phyloP scores from a whole-genome alignment of 2,888 invertebrate species.

The Hirudinaria manillensis region DNA sequence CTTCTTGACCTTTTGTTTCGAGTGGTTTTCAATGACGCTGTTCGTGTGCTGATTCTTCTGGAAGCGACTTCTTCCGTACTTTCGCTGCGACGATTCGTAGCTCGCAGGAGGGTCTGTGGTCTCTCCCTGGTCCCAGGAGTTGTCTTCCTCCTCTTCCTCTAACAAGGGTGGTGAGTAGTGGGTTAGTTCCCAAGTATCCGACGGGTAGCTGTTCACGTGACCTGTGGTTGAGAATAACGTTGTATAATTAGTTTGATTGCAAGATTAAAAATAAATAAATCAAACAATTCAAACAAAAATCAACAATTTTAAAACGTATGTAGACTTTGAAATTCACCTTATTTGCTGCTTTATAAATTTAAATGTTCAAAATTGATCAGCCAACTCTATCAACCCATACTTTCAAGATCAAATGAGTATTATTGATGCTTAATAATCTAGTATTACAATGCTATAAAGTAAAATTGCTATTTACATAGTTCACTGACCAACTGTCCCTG shows the following conservation, averaged over 20 bases:
- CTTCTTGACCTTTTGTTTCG: constrained; percentile 16
- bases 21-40: neutral
- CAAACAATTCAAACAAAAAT: neutral
- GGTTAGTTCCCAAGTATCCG: neutral
- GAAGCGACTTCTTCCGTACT: neutral
- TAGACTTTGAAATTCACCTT: neutral
- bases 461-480: neutral
- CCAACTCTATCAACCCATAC: neutral
- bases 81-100: neutral
- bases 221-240: neutral
- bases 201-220: constrained; percentile 1
- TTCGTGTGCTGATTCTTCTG: constrained; percentile 11
- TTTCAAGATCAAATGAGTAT: no score
- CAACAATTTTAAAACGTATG: neutral
- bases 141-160: neutral
- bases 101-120: neutral
- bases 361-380: no score
- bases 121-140: neutral
- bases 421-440: no score
- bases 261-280: neutral
- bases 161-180: neutral
- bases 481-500: neutral
- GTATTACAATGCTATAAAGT: no score
- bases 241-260: neutral
- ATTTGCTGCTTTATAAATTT: no score